Evolutionary conservation across 2,888 invertebrate genomes (phyloP), one percentile per base, ranked within the genome.

Genomic region (Cloeon dipterum): DNA sequence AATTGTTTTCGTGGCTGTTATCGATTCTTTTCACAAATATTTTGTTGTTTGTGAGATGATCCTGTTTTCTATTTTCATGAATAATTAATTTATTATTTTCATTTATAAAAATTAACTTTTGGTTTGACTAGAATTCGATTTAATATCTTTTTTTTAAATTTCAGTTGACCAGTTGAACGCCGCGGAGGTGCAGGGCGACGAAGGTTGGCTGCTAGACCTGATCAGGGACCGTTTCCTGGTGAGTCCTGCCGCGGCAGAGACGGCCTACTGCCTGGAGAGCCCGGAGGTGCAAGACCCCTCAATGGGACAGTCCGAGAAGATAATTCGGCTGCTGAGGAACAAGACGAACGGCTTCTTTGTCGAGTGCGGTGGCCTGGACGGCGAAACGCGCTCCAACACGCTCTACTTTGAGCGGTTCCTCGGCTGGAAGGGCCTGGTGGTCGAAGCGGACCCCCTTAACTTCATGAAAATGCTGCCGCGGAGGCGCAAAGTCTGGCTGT

Each of bases 281-380:
- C 48, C 52, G 23, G 41, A 49, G n/a, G 34, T 47, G 7, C 32
- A 42, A 14, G 57, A 58, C 42, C 52, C 53, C 3, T 57, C 57
- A 14, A 57, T 58, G 55, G 58, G 58, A 4, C 50, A 53, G 39
- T 54, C 58, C 11, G 46, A 47, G 36, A 48, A 43, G 34, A 55
- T 60, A 33, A 46, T 51, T 34, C 41, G 49, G 36, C 47, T 56
- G 40, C 47, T 60, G n/a, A 49, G 53, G 4, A 46, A 53, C 41
- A 45, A 61, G 57, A 52, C 38, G 44, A 52, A 55, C 42, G 65
- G 65, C 10, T 62, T 65, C 46, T 66, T 64, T 46, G 51, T 66
- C 21, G 66, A 66, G 46, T 63, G 62, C 41, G 66, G 66, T 3
- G 65, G 64, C 3, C 49, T 63, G 40, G 63, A 65, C 44, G 66